Evolutionary conservation across 2,888 invertebrate species (phyloP).

Genomic region (Sarcophaga subvicina): DNA sequence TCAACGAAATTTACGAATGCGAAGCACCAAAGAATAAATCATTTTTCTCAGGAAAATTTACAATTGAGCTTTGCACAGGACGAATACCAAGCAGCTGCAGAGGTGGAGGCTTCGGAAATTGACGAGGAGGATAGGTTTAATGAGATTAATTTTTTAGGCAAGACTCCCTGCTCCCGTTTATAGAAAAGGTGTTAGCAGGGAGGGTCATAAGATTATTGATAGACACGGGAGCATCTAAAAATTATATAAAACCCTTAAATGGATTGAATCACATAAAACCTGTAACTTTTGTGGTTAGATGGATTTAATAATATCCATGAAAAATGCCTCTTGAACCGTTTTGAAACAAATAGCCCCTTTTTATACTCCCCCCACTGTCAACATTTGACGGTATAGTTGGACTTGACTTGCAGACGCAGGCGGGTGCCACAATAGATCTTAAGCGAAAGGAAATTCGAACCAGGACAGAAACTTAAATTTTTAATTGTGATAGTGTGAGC

Average conservation of each 20-base stretch:
- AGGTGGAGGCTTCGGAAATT: background rate
- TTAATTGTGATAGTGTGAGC: slow-evolving; percentile 64
- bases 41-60: background rate
- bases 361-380: slow-evolving; percentile 58
- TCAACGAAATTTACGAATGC: background rate
- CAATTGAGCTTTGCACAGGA: background rate
- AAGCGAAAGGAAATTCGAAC: slow-evolving; percentile 47
- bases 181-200: background rate
- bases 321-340: slow-evolving; percentile 63
- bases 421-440: slow-evolving; percentile 62
- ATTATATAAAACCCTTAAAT: slow-evolving; percentile 60
- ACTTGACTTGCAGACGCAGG: slow-evolving; percentile 65
- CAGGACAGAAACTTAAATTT: slow-evolving; percentile 54
- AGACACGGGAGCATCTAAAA: slow-evolving; percentile 60
- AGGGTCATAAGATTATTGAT: background rate
- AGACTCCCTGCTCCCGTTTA: background rate
- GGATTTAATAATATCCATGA: slow-evolving; percentile 51
- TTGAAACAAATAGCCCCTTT: slow-evolving; percentile 59
- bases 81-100: background rate
- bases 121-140: background rate
- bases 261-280: slow-evolving; percentile 40
- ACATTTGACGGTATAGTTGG: slow-evolving; percentile 69
- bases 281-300: slow-evolving; percentile 55
- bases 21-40: background rate
- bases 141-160: slow-evolving; percentile 3